Base-by-base conservation (phyloP, 2,888 invertebrate genomes). In the Adineta ricciae region DNA sequence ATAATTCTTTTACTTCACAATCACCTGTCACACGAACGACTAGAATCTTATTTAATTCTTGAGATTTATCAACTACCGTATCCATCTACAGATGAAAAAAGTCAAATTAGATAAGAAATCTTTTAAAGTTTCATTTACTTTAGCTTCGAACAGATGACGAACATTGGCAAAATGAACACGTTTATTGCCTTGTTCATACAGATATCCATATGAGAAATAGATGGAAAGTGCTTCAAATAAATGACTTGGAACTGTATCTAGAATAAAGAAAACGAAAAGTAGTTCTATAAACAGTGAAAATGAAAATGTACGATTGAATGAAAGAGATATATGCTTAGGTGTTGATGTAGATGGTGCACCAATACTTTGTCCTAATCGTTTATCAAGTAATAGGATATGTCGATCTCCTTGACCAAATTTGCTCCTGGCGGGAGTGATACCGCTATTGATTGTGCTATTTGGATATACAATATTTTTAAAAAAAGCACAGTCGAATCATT, bases 131-230 rank as follows among this genome's bases (percentile, higher is more conserved):
- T 32, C 16, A 27, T 19, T 32, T 64, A 64, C 78, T 78, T 78
- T 24, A 41, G 11, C 78, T 21, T 78, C 78, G 8, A 78, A 78
- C 24, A 78, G n/a, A 78, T 78, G 78, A 24, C 41, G 78, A 78
- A 41, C 78, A 41, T 78, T 78, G 41, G 41, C 78, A 78, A 78
- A 78, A 78, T 78, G 38, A 11, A 14, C 78, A 11, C 41, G 38
- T n/a, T 24, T 41, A 78, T 78, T 78, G 14, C 78, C 78, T 78
- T 41, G 8, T 78, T 78, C 78, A 78, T 78, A 41, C 41, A 78
- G 41, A 78, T 78, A 78, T 21, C 78, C 78, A 41, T 41, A 78
- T 0, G 78, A 78, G 16, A 78, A 78, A 41, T 78, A 78, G n/a
- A 78, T 41, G 1, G 38, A 2, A 41, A 78, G 41, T 19, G 78